Conservation (phyloP, 2,888 invertebrate genomes). For the Agapetus fuscipes region DNA sequence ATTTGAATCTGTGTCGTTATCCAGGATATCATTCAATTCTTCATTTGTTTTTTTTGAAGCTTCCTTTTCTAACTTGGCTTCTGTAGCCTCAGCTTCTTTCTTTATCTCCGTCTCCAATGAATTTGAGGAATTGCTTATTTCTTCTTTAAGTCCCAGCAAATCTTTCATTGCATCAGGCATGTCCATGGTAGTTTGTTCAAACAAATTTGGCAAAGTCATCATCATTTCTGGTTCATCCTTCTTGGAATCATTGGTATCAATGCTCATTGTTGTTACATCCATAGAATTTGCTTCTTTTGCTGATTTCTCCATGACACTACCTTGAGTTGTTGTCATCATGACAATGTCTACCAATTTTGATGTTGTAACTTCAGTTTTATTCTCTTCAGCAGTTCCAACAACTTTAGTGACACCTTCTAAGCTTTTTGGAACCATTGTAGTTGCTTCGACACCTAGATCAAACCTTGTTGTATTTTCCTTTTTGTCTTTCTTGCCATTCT, state of each 20-base stretch:
- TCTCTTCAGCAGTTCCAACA: not conserved
- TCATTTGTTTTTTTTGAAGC: constrained; percentile 6
- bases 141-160: too few species aligned
- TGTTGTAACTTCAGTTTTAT: constrained; percentile 1
- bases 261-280: not conserved
- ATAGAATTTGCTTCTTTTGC: too few species aligned
- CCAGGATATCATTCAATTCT: constrained; percentile 15
- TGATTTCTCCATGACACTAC: not conserved
- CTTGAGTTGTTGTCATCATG: constrained; percentile 6
- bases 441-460: not conserved
- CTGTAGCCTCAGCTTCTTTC: constrained; percentile 3
- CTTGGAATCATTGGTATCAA: too few species aligned
- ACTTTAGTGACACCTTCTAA: not conserved
- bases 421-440: not conserved
- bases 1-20: constrained; percentile 10
- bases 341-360: constrained; percentile 13
- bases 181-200: too few species aligned
- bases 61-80: constrained; percentile 4
- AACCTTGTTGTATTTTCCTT: not conserved
- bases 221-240: too few species aligned
- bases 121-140: too few species aligned
- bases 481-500: constrained; percentile 8
- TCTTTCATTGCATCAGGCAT: too few species aligned
- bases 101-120: too few species aligned
- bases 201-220: too few species aligned